A percentile compares a stretch with the other conserved stretches of the same genome.
Conservation (phyloP, 2,888 invertebrate species). For the Bimastos eiseni region DNA sequence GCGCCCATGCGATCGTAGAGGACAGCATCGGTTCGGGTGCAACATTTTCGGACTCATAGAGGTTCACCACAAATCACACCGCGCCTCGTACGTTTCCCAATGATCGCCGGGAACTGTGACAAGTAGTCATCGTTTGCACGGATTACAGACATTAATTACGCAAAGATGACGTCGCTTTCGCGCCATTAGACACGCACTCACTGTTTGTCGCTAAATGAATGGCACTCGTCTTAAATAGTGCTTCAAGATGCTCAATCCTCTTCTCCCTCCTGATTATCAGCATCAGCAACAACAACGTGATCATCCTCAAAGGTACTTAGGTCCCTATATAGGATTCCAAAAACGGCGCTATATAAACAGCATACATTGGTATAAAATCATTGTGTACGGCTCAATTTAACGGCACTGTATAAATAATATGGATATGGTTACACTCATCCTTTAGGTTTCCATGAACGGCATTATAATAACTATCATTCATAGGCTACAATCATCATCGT, state of each 20-base stretch:
- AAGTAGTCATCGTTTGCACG: neutral
- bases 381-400: too few species aligned
- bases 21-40: too few species aligned
- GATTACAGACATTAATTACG: conserved; percentile 7
- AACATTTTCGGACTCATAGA: too few species aligned
- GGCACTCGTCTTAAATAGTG: neutral
- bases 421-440: too few species aligned
- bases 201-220: neutral
- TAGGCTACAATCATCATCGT: too few species aligned
- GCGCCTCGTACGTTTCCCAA: neutral
- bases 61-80: neutral
- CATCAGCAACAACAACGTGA: neutral
- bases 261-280: neutral
- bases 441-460: too few species aligned
- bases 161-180: neutral
- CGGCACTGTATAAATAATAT: too few species aligned
- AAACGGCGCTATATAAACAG: too few species aligned
- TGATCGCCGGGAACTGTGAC: neutral
- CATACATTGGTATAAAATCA: too few species aligned
- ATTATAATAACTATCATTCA: too few species aligned
- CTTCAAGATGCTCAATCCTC: neutral
- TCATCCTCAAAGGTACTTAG: neutral
- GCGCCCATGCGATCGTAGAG: too few species aligned
- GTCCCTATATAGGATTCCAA: too few species aligned
- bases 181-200: neutral